These are phyloP conservation scores for Drosophila setosimentum DNA, from an alignment of 2,888 invertebrate species.

Conservation along the genomic window DNA sequence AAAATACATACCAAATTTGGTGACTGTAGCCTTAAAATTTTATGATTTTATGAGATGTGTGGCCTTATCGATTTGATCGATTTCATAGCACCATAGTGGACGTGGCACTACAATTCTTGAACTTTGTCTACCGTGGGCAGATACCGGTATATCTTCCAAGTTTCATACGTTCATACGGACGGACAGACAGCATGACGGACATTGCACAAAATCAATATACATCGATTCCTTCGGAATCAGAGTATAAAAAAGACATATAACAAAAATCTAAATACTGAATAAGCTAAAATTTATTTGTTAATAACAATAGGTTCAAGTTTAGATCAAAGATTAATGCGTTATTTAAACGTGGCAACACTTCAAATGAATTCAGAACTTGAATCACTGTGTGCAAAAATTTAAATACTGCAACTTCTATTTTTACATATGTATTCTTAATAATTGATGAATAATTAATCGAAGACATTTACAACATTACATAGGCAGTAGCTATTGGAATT, in stretches of 20 bases:
- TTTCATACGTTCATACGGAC: neutral
- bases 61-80: neutral
- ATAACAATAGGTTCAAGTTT: neutral
- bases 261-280: neutral
- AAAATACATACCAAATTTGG: no score
- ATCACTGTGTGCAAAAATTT: conserved; percentile 4
- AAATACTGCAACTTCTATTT: neutral
- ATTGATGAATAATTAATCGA: conserved; percentile 5
- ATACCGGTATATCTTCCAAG: neutral
- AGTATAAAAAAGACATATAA: neutral
- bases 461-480: conserved; percentile 8
- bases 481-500: neutral
- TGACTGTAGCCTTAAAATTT: no score
- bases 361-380: neutral
- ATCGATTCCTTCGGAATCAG: neutral
- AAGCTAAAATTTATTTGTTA: neutral
- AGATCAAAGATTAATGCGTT: conserved; percentile 6
- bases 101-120: no score
- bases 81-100: no score
- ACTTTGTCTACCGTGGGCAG: no score
- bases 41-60: no score
- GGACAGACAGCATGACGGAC: neutral
- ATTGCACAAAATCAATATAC: neutral
- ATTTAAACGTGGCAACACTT: neutral
- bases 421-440: neutral